phyloP scores from a whole-genome alignment of 2,797 vertebrate species.

The Hypotaenidia okinawae region DNA sequence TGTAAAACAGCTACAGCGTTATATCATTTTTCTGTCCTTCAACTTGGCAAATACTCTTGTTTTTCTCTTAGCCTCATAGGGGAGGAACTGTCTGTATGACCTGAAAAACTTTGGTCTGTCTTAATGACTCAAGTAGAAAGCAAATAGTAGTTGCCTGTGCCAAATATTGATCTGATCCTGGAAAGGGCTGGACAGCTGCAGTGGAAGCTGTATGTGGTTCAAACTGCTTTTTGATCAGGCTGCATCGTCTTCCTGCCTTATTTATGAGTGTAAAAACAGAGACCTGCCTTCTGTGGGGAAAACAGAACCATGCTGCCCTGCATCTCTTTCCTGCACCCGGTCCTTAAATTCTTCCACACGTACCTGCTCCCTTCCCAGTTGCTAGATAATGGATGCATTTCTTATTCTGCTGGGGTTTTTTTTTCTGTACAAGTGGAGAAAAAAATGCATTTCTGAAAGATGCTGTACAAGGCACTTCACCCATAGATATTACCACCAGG shows the following conservation, averaged over 20 bases:
- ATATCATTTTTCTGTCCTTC: not conserved
- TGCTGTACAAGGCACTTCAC: not conserved
- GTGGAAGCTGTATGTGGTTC: not conserved
- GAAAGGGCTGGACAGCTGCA: not conserved
- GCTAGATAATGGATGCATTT: rapidly evolving
- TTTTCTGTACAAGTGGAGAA: not conserved
- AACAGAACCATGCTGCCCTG: rapidly evolving
- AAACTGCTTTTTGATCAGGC: not conserved
- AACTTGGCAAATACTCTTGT: not conserved
- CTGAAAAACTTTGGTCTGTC: conserved; percentile 7
- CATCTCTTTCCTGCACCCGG: not conserved
- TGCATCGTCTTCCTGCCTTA: not conserved
- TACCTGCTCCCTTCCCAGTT: not conserved
- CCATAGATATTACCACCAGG: not conserved
- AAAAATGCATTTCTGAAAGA: not conserved
- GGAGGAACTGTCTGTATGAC: not conserved
- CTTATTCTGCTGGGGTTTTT: not conserved
- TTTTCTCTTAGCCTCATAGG: not conserved
- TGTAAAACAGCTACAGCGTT: not conserved
- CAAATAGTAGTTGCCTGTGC: not conserved
- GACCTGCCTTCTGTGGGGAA: not conserved
- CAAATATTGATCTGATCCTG: conserved; percentile 24
- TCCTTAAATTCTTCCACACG: not conserved
- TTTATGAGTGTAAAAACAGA: not conserved
- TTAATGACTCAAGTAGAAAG: conserved; percentile 9